These are phyloP conservation scores for Xestia xanthographa DNA, from an alignment of 2,888 invertebrate species.

Conservation along the genomic window DNA sequence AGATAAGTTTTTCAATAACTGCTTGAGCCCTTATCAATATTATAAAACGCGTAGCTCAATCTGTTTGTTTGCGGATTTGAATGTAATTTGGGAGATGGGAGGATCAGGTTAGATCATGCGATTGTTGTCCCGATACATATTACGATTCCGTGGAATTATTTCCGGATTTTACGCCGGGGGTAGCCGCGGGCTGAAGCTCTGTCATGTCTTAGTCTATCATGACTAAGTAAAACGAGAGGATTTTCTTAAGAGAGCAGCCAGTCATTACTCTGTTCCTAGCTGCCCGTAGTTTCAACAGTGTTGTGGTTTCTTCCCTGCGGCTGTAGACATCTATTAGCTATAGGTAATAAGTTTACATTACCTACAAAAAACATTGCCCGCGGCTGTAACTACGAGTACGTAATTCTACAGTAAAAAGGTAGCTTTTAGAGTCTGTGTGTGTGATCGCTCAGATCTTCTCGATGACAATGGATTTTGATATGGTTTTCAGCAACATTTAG, in stretches of 20 bases:
- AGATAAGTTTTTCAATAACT: slow-evolving; percentile 6
- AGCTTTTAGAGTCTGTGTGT: background rate
- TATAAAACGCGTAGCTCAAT: background rate
- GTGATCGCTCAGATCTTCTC: background rate
- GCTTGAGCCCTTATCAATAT: background rate
- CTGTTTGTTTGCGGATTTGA: background rate
- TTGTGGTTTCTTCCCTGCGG: background rate
- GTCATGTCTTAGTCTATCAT: too few species aligned
- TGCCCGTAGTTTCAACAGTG: background rate
- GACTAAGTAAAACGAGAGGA: background rate
- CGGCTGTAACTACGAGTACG: background rate
- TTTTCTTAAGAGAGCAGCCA: background rate
- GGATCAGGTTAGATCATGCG: background rate
- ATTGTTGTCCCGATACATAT: background rate
- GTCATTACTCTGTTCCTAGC: background rate
- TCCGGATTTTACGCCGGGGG: background rate
- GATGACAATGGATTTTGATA: background rate
- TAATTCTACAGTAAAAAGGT: background rate
- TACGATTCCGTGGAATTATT: background rate
- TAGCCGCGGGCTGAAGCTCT: background rate
- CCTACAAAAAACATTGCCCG: slow-evolving; percentile 1
- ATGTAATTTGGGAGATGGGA: background rate
- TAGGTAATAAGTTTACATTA: slow-evolving; percentile 12
- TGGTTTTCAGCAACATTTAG: background rate
- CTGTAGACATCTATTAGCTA: background rate